Percentiles rank a stretch among this genome's conserved stretches.
Evolutionary conservation across 1,140 invertebrate species (phyloP).

Genomic region (Xylocopa sonorina): DNA sequence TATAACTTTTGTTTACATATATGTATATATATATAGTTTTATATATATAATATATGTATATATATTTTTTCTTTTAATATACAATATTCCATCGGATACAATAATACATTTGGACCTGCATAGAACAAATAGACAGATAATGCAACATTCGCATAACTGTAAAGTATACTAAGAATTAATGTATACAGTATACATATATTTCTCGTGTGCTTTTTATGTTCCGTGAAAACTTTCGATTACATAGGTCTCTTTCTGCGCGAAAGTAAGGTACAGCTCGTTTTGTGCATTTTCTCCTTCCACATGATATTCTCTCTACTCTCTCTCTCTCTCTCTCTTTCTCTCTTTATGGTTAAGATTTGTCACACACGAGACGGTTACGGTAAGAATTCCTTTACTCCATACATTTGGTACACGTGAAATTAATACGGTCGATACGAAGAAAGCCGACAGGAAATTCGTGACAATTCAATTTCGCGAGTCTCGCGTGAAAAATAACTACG

Average conservation of each 20-base stretch:
- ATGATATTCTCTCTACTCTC: slow-evolving; percentile 53
- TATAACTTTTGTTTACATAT: neutral
- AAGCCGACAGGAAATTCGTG: neutral
- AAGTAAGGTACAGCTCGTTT: slow-evolving; percentile 72
- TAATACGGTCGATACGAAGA: neutral
- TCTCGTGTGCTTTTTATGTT: slow-evolving; percentile 63
- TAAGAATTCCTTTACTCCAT: slow-evolving; percentile 49
- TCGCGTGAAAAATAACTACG: slow-evolving; percentile 8
- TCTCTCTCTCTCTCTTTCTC: neutral
- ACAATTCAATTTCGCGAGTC: neutral
- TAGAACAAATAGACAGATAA: slow-evolving; percentile 78
- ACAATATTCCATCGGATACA: slow-evolving; percentile 78
- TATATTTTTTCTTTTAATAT: slow-evolving; percentile 68
- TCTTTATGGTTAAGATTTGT: slow-evolving; percentile 39
- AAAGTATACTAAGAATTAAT: slow-evolving; percentile 75
- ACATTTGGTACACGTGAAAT: neutral
- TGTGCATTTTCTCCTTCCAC: slow-evolving; percentile 64
- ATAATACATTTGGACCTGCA: slow-evolving; percentile 78
- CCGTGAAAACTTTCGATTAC: slow-evolving; percentile 76
- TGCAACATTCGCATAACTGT: slow-evolving; percentile 76
- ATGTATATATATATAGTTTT: slow-evolving; percentile 39
- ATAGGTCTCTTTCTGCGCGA: slow-evolving; percentile 68
- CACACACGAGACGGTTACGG: slow-evolving; percentile 48
- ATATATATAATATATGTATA: slow-evolving; percentile 62
- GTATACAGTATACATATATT: slow-evolving; percentile 72